Percentiles rank a stretch among this genome's conserved stretches.
Evolutionary conservation across 2,888 invertebrate species (phyloP).

Genomic region (Troglohyphantes excavatus): DNA sequence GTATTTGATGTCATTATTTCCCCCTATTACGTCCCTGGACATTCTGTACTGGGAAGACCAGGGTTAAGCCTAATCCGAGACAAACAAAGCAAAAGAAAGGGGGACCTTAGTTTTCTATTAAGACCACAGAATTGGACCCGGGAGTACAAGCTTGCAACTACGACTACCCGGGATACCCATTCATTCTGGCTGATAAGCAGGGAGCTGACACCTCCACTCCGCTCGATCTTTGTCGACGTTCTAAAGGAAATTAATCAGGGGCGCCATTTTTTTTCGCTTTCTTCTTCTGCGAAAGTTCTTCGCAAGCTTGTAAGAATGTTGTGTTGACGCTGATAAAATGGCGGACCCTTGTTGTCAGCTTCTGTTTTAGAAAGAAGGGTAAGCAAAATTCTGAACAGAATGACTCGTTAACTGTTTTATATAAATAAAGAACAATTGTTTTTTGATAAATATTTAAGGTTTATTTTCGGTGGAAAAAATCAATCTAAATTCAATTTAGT

Average conservation of each 20-base stretch:
- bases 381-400: neutral
- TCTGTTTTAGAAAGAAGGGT: neutral
- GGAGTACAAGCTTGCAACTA: constrained; percentile 53
- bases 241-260: constrained; percentile 64
- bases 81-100: constrained; percentile 54
- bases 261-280: neutral
- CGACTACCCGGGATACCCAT: constrained; percentile 29
- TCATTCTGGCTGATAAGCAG: constrained; percentile 66
- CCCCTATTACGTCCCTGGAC: constrained; percentile 51
- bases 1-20: constrained; percentile 75
- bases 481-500: neutral
- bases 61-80: constrained; percentile 57
- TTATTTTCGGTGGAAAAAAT: neutral
- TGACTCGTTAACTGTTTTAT: neutral
- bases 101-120: constrained; percentile 69
- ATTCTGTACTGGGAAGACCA: neutral
- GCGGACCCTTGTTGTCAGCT: neutral
- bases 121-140: constrained; percentile 74
- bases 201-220: constrained; percentile 72
- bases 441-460: neutral
- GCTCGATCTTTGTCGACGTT: constrained; percentile 71
- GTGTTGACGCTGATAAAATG: neutral
- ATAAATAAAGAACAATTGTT: too few species aligned
- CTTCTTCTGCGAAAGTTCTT: neutral
- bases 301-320: constrained; percentile 1